Base-by-base conservation (phyloP, 2,113 vertebrate species). In the Hoplias malabaricus region DNA sequence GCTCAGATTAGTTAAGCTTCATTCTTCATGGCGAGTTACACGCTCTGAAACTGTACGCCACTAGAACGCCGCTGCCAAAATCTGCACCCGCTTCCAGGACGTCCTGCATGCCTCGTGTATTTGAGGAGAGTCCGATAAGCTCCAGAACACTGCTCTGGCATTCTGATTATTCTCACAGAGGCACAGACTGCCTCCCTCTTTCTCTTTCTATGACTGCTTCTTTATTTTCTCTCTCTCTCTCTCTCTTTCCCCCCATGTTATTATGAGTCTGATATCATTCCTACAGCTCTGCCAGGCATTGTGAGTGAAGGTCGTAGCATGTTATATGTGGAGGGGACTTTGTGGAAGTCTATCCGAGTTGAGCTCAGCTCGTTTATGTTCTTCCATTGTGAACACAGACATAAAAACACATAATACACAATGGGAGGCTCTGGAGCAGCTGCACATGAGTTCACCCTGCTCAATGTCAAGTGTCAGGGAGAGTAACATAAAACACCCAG, bases 41-140 rank as follows among this genome's bases (percentile, higher is more conserved):
- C n/a, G 29, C 75, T 62, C 67, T 62, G 27, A 62, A 81, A 78
- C 73, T 25, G 38, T 67, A 75, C 66, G 62, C 73, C 73, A 56
- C 63, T 34, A 62, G 31, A 23, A 2, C 4, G 54, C 68, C 5
- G 36, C 57, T 83, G 70, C 81, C 84, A 85, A 69, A 54, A 73
- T 43, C 81, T 63, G 71, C 82, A 66, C 78, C 13, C 54, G 70
- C 54, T 81, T 78, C 81, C 19, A 79, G 72, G 76, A n/a, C 25
- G 65, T 80, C 43, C 81, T 83, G 78, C 80, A 61, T 85, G 77
- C 34, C 73, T 70, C 48, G 40, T 86, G 80, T 80, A 83, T 85
- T 71, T 80, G 50, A 86, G 73, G 80, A 84, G 36, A 46, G 38
- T 56, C 79, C 79, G 84, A 87, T 86, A 87, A 86, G 83, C 69